Evolutionary conservation across 2,113 vertebrate species (phyloP), one percentile per base, ranked within the genome.

Genomic region (Myrmophylax atrothorax): DNA sequence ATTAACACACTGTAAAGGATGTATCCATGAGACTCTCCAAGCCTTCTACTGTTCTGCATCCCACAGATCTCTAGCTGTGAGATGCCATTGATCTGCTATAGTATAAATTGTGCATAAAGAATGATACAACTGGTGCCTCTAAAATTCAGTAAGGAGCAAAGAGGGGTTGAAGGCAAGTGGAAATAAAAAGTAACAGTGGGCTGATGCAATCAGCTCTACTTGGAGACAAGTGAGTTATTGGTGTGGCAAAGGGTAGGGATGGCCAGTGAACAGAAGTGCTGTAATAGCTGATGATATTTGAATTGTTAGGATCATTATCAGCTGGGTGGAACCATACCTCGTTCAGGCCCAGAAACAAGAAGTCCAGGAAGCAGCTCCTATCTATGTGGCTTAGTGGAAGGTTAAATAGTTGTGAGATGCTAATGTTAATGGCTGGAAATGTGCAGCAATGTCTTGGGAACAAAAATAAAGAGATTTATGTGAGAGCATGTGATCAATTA

Each of bases 161-260:
- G 29, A 5, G 1, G 1, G 9, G 6, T 60, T 66, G n/a, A 62
- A 25, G 12, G 17, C 7, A 60, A 31, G 22, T 1, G 1, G n/a
- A 83, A 84, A 81, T 38, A 66, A 3, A 50, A 74, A 44, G 13
- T 15, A 60, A 12, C 0, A 1, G 9, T 22, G 25, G 15, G 3
- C 12, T 86, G 24, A 59, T 19, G 24, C 3, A 52, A 35, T 7
- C 22, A 82, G 22, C 18, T 42, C 40, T 9, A 37, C 28, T n/a
- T 62, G n/a, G 17, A 86, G 26, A 8, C 23, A 58, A 13, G 4
- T 9, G 6, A 22, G 13, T 14, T 31, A 7, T 2, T 52, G 17
- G 12, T 59, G 15, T 28, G 14, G 15, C 15, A 58, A 66, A 78
- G 19, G 12, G 16, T 46, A 53, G 28, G 19, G 47, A 24, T 40